Conservation (phyloP, 92 coral and sea anemone genomes). For the Hydrozoanthus gracilis region DNA sequence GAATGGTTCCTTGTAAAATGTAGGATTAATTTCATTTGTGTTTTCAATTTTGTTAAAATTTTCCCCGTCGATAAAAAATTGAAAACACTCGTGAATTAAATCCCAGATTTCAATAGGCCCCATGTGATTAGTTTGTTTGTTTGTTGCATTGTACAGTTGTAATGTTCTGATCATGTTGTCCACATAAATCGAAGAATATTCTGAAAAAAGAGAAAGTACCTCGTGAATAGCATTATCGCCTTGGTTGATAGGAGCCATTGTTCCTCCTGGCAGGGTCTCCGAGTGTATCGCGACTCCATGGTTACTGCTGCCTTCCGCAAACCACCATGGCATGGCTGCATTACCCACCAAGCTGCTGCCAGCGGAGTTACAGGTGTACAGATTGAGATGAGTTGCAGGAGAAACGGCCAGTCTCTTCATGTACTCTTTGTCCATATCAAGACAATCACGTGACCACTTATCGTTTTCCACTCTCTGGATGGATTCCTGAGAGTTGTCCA, state of each 20-base stretch:
- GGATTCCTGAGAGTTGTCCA: slow-evolving; percentile 63
- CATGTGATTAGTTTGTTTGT: no score
- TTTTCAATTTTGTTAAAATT: no score
- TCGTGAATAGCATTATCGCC: slow-evolving; percentile 88
- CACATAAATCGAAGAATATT: neutral
- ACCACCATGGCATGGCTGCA: slow-evolving; percentile 82
- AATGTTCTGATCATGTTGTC: neutral
- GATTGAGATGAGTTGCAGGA: slow-evolving; percentile 74
- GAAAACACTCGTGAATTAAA: no score
- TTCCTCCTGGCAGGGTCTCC: slow-evolving; percentile 83
- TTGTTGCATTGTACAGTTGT: neutral
- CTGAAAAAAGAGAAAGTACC: slow-evolving; percentile 46
- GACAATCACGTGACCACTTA: slow-evolving; percentile 69
- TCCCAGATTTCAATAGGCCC: no score
- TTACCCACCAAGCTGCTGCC: slow-evolving; percentile 58
- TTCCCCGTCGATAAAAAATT: no score
- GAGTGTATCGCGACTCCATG: slow-evolving; percentile 82
- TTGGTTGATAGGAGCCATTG: slow-evolving; percentile 54
- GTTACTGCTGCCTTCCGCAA: slow-evolving; percentile 52
- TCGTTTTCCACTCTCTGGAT: slow-evolving; percentile 69
- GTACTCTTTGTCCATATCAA: neutral
- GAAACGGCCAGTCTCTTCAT: slow-evolving; percentile 64
- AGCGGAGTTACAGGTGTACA: slow-evolving; percentile 73
- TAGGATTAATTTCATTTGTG: no score
- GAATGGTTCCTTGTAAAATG: no score